These are phyloP conservation scores for Tetramorium alpestre DNA, from an alignment of 1,140 invertebrate genomes.

Conservation along the genomic window DNA sequence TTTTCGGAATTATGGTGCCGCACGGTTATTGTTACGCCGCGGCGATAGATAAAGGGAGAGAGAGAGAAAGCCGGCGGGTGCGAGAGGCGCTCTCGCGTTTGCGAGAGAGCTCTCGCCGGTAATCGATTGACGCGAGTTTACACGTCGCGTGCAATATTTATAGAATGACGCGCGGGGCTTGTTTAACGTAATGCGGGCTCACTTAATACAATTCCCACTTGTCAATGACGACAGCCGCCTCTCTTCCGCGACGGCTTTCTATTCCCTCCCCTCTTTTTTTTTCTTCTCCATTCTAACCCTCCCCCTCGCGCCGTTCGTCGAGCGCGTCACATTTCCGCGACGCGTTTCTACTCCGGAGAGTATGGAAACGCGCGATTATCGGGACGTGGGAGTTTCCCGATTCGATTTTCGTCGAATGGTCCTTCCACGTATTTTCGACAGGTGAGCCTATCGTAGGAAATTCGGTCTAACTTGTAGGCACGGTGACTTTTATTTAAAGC, in stretches of 20 bases:
- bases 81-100: conserved; percentile 9
- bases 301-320: neutral
- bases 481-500: neutral
- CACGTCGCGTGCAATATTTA: conserved; percentile 53
- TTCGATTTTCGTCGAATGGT: neutral
- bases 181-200: conserved; percentile 42
- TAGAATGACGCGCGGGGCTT: conserved; percentile 36
- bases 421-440: neutral
- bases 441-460: neutral
- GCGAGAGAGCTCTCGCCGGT: conserved; percentile 6
- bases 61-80: neutral
- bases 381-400: neutral
- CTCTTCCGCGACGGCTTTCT: neutral
- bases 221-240: neutral
- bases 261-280: neutral
- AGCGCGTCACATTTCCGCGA: neutral
- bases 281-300: neutral
- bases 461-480: neutral
- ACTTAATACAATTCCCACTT: conserved; percentile 45
- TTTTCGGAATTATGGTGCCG: conserved; percentile 41
- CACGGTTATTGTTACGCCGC: conserved; percentile 36
- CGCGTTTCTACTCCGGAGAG: neutral
- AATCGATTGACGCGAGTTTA: conserved; percentile 59
- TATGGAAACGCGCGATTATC: neutral
- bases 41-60: neutral